phyloP scores from a whole-genome alignment of 2,113 vertebrate genomes.

The Monopterus albus region DNA sequence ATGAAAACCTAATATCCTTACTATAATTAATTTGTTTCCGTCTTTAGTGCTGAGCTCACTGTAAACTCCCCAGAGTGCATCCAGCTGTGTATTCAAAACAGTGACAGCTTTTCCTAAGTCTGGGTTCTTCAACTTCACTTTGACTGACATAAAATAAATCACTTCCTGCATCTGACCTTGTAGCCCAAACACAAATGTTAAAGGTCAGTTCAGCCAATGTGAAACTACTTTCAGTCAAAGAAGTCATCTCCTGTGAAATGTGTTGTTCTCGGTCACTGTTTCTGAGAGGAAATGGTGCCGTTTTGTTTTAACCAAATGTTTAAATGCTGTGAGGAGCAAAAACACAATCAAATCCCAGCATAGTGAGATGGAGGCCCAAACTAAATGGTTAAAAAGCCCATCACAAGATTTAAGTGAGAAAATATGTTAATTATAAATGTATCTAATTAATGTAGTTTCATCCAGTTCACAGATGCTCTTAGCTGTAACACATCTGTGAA shows the following conservation, averaged over 20 bases:
- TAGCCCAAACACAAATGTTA: background rate
- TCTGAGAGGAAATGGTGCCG: background rate
- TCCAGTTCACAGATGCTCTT: no score
- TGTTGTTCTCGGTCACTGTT: background rate
- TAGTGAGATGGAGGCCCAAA: no score
- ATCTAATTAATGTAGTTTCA: background rate
- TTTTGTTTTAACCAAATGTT: no score
- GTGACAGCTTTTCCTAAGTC: background rate
- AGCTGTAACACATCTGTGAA: background rate
- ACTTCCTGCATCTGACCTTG: background rate
- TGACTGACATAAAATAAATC: background rate
- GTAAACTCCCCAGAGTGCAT: background rate
- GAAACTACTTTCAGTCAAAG: background rate
- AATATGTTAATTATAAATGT: background rate
- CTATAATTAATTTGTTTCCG: constrained; percentile 46
- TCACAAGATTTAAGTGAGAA: background rate
- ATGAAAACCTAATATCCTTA: constrained; percentile 30
- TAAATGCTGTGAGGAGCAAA: background rate
- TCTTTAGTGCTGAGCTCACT: background rate
- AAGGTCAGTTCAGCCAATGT: background rate
- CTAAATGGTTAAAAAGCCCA: background rate
- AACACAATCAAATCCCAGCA: background rate
- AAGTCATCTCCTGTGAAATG: no score
- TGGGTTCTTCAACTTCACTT: background rate
- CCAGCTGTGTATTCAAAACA: background rate